Conservation (phyloP, 2,888 invertebrate species). For the Axea sp. region DNA sequence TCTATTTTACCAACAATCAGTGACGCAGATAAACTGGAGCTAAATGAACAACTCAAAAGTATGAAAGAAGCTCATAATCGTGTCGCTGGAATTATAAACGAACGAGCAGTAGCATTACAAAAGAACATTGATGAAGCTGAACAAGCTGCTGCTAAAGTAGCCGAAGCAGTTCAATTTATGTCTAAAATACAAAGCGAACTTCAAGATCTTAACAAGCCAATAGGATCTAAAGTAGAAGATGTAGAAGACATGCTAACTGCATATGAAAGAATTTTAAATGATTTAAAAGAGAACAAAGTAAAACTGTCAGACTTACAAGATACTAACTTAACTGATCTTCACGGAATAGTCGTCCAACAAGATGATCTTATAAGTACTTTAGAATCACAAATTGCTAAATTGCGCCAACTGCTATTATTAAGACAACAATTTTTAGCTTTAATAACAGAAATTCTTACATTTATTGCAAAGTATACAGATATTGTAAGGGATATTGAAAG, state of each 20-base stretch:
- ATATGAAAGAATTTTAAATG: constrained; percentile 88
- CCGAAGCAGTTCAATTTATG: constrained; percentile 89
- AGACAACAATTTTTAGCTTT: constrained; percentile 94
- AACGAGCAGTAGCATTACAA: constrained; percentile 86
- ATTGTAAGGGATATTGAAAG: constrained; percentile 92
- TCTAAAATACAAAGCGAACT: constrained; percentile 90
- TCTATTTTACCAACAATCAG: constrained; percentile 89
- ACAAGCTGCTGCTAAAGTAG: constrained; percentile 88
- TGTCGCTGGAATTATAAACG: constrained; percentile 87
- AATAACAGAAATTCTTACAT: constrained; percentile 92
- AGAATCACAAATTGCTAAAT: constrained; percentile 90
- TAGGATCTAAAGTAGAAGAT: constrained; percentile 93
- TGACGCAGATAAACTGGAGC: constrained; percentile 90
- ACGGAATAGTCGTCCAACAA: constrained; percentile 89
- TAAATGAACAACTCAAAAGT: constrained; percentile 89
- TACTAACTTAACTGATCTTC: constrained; percentile 88
- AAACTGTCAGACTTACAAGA: constrained; percentile 89
- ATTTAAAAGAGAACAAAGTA: constrained; percentile 88
- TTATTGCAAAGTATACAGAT: constrained; percentile 92
- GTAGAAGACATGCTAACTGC: constrained; percentile 90
- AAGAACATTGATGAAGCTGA: constrained; percentile 90
- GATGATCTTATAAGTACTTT: constrained; percentile 92
- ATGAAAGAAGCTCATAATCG: constrained; percentile 89
- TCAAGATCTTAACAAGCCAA: constrained; percentile 90
- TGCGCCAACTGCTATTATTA: constrained; percentile 88